Base-by-base conservation (phyloP, 2,113 vertebrate species). In the Pangasianodon gigas region DNA sequence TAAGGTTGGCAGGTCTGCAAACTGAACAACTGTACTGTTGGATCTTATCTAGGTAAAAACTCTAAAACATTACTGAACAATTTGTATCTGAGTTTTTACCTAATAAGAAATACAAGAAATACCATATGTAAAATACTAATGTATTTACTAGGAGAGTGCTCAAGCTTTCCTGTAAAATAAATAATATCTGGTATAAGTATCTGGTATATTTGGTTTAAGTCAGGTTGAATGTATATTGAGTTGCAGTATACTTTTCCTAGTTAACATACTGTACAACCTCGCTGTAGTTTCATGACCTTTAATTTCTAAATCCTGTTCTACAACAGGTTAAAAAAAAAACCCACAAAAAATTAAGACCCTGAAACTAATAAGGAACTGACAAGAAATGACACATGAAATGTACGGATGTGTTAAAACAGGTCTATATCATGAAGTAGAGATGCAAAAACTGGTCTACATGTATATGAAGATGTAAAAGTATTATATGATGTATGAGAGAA, bases 171-270 rank as follows among this genome's bases (percentile, higher is more conserved):
- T 52, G 51, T 54, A n/a, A 37, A 86, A 65, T 81, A 86, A 89
- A 86, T 89, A 79, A 56, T 32, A 71, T n/a, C 56, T 48, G 9
- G 8, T 84, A n/a, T 18, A n/a, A 75, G 37, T 85, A 10, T 83
- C 80, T 84, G 82, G 51, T 69, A 86, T 81, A 80, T 87, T 90
- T 90, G 75, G 58, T 89, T 54, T 16, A 56, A 71, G 37, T 37
- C 54, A n/a, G 51, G 14, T 14, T 52, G 41, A 51, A 51, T 84
- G 46, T 58, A 44, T 54, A 44, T 2, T 62, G 18, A 29, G 7
- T 79, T 65, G 29, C 71, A 46, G 56, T 74, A 83, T 51, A 54
- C 21, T 24, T 67, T 54, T 79, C 24, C 54, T n/a, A 58, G 14
- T 56, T 16, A 67, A 52, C 32, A 74, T 41, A 48, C 37, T 26